These are phyloP conservation scores for Drosophila navojoa DNA, from an alignment of 1,140 invertebrate genomes.

Conservation along the genomic window DNA sequence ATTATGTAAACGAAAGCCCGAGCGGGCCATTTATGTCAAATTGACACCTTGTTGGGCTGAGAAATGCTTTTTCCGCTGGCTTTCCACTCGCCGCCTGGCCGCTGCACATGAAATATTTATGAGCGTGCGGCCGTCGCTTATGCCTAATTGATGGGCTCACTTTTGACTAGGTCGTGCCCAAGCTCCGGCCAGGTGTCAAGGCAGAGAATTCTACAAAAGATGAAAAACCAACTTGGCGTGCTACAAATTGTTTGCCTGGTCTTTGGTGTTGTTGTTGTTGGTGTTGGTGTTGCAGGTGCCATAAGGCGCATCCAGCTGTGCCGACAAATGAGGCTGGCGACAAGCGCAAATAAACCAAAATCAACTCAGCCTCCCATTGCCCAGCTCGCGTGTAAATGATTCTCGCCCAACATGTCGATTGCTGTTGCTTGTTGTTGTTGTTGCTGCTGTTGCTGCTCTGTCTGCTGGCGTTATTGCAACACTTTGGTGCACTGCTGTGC, in stretches of 20 bases:
- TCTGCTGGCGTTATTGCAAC: conserved; percentile 43
- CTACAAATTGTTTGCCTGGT: conserved; percentile 54
- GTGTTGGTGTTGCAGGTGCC: conserved; percentile 51
- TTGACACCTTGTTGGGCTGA: conserved; percentile 65
- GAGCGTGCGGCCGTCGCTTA: conserved; percentile 59
- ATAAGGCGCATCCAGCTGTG: conserved; percentile 72
- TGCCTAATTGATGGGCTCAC: conserved; percentile 73
- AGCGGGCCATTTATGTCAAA: conserved; percentile 77
- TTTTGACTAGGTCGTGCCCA: conserved; percentile 5
- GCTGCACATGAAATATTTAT: conserved; percentile 75
- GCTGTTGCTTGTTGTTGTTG: conserved; percentile 38
- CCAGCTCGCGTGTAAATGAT: conserved; percentile 75
- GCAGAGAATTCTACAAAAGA: conserved; percentile 28
- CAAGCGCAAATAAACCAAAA: conserved; percentile 81
- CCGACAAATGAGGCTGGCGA: conserved; percentile 79
- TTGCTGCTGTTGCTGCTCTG: conserved; percentile 7
- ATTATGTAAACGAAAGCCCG: conserved; percentile 71
- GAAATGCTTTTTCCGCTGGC: conserved; percentile 37
- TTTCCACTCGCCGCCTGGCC: neutral
- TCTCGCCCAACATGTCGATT: conserved; percentile 69
- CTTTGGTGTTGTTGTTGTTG: conserved; percentile 19
- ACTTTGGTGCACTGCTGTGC: conserved; percentile 40
- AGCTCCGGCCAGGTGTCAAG: conserved; percentile 31
- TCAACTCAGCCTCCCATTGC: conserved; percentile 47
- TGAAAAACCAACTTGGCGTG: conserved; percentile 24